Percentiles rank a stretch among this genome's conserved stretches.
phyloP scores from a whole-genome alignment of 2,113 vertebrate genomes.

The Aspiorhynchus laticeps region DNA sequence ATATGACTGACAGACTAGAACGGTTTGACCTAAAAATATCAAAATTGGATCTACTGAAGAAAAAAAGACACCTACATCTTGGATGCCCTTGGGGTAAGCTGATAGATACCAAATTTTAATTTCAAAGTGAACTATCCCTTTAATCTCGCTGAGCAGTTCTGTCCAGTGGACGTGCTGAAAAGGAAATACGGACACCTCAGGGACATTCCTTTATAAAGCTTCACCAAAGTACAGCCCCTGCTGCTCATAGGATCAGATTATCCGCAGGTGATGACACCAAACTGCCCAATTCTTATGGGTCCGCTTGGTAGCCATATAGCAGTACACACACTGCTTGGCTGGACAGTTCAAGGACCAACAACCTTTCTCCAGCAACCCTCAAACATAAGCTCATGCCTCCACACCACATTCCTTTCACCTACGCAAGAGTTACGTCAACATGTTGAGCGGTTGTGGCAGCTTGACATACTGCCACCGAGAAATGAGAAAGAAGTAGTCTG shows the following conservation, averaged over 20 bases:
- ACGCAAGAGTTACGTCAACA: not conserved
- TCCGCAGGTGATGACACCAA: conserved; percentile 6
- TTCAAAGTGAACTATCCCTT: too few relatives aligned
- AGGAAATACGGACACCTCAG: not conserved
- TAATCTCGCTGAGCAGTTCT: conserved; percentile 10
- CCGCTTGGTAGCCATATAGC: not conserved
- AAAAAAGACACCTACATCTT: too few relatives aligned
- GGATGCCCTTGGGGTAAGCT: too few relatives aligned
- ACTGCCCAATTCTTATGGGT: not conserved
- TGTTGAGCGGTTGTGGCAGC: conserved; percentile 10
- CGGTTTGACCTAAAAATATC: too few relatives aligned
- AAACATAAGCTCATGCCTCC: not conserved
- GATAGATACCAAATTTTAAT: too few relatives aligned
- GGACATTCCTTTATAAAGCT: not conserved
- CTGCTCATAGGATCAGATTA: conserved; percentile 29
- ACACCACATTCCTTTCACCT: not conserved
- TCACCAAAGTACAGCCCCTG: not conserved
- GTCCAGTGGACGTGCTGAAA: not conserved
- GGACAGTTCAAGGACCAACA: conserved; percentile 27
- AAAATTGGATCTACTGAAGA: too few relatives aligned
- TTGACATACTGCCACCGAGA: not conserved
- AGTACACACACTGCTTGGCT: not conserved
- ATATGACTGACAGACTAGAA: too few relatives aligned
- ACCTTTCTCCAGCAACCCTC: not conserved
- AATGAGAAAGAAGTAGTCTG: not conserved